Conservation (phyloP, 2,113 vertebrate species). For the Phalacrocorax brasilianus region DNA sequence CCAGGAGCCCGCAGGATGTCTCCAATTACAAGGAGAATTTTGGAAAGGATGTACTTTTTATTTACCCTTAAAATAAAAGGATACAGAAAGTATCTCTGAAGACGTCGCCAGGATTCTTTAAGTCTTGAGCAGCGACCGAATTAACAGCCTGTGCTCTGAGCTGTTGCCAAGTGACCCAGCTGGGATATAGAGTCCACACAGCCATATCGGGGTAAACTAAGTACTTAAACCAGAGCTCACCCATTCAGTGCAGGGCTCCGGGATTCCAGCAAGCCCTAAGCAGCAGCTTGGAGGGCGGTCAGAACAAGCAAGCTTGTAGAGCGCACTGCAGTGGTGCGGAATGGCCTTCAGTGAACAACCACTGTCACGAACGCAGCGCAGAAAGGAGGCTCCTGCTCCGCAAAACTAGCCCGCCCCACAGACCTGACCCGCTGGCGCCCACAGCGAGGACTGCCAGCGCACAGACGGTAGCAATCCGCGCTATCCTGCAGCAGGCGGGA, state of each 20-base stretch:
- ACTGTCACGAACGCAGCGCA: rapidly evolving
- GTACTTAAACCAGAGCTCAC: background rate
- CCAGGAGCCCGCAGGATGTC: background rate
- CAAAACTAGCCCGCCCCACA: rapidly evolving
- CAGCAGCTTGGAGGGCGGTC: background rate
- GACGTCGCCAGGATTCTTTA: background rate
- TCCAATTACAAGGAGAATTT: background rate
- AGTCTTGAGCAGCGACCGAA: background rate
- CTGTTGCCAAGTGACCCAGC: background rate
- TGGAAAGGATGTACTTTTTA: background rate
- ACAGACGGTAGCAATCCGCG: background rate
- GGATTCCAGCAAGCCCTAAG: background rate
- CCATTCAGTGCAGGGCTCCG: rapidly evolving
- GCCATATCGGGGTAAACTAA: background rate
- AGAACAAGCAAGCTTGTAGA: background rate
- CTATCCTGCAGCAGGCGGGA: background rate
- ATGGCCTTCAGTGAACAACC: background rate
- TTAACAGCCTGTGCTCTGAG: background rate
- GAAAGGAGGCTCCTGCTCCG: background rate
- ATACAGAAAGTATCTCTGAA: background rate
- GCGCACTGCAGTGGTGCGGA: background rate
- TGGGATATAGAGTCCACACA: background rate
- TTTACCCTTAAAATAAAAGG: background rate
- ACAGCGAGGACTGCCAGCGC: background rate
- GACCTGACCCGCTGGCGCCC: background rate